These are phyloP conservation scores for Murina feae DNA, from an alignment of 2,113 vertebrate species.

Conservation along the genomic window DNA sequence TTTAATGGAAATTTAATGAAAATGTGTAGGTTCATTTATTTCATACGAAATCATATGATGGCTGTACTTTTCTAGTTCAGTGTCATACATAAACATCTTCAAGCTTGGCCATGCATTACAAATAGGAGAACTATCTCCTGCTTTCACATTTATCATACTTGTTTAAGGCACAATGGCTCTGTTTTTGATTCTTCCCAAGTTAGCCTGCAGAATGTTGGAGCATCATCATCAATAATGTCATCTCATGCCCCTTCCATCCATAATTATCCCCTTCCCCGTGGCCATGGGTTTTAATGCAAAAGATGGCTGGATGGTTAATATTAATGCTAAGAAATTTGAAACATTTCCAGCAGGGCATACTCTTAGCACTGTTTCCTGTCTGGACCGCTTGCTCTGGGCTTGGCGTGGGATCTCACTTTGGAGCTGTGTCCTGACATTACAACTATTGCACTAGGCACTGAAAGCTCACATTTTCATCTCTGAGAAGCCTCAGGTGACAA, in stretches of 20 bases:
- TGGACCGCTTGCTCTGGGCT: slow-evolving; percentile 63
- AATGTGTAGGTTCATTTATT: slow-evolving; percentile 13
- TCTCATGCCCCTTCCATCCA: neutral
- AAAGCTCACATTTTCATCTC: slow-evolving; percentile 39
- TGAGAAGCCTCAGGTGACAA: slow-evolving; percentile 30
- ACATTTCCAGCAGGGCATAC: slow-evolving; percentile 68
- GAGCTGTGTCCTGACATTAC: neutral
- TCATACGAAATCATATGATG: slow-evolving; percentile 6
- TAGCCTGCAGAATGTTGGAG: neutral
- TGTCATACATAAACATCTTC: neutral
- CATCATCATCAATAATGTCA: slow-evolving; percentile 29
- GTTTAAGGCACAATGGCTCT: slow-evolving; percentile 21
- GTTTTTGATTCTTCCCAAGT: slow-evolving; percentile 52
- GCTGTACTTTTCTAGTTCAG: slow-evolving; percentile 41
- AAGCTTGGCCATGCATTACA: neutral
- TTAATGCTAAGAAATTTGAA: slow-evolving; percentile 69
- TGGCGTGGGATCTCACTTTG: slow-evolving; percentile 50
- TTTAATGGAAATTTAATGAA: slow-evolving; percentile 17
- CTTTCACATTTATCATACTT: neutral
- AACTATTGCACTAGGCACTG: neutral
- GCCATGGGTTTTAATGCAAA: slow-evolving; percentile 53
- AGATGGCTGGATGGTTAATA: slow-evolving; percentile 64
- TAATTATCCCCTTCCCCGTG: slow-evolving; percentile 26
- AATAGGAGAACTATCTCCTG: neutral
- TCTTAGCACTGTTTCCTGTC: slow-evolving; percentile 66